Base-by-base conservation (phyloP, 2,113 vertebrate genomes). In the Spea bombifrons region DNA sequence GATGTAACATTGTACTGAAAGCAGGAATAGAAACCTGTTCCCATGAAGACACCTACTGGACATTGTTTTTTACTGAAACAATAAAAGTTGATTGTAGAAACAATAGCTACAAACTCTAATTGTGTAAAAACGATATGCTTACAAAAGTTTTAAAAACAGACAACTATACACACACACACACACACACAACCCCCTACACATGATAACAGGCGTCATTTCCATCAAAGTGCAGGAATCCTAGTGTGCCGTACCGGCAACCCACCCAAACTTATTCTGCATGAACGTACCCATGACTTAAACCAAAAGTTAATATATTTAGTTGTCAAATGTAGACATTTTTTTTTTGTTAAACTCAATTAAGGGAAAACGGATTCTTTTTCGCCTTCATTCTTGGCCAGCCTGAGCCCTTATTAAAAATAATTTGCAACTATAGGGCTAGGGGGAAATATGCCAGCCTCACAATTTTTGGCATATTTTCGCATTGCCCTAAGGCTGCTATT, bases 401-500 rank as follows among this genome's bases (percentile, higher is more conserved):
- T 85, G 88, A 81, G 81, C 84, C 84, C 88, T 91, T 90, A 90
- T 89, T 92, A 89, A 78, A 85, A 90, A 84, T 87, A 90, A 91
- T 92, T 90, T 90, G 82, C 44, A 86, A 87, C 85, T 85, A 68
- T 66, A 86, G 86, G n/a, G n/a, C 80, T 82, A 81, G 88, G 81
- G 68, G 59, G 49, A 86, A 91, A 92, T 90, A 87, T 84, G 86
- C 87, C 87, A 86, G 84, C 80, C 85, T 89, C 88, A 89, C 75
- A 75, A 83, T 88, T 91, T 91, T 90, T 92, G 86, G 92, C 91
- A 92, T 92, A 52, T 78, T 84, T 72, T 15, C 8, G 81, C 85
- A 85, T 86, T 81, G 87, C 90, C 92, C 90, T 88, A 89, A 94
- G 92, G 91, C 92, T 92, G 90, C 87, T 92, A 92, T 89, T 91